Percentiles rank a stretch among this genome's conserved stretches.
phyloP scores from a whole-genome alignment of 2,797 vertebrate species.

The Lacerta bilineata region DNA sequence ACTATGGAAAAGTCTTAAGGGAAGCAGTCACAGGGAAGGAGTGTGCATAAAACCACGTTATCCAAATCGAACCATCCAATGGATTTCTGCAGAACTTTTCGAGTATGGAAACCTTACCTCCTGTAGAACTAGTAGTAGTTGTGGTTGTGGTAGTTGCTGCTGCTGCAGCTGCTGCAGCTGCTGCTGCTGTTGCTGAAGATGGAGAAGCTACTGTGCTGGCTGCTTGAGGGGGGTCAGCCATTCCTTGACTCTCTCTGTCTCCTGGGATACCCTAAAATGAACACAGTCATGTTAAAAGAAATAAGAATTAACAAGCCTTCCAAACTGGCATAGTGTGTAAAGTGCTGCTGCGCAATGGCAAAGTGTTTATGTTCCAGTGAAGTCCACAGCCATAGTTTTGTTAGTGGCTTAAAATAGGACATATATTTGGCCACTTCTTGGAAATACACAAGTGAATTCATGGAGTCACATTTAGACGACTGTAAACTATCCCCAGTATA shows the following conservation, averaged over 20 bases:
- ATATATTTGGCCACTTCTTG: not conserved
- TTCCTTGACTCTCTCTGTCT: constrained; percentile 84
- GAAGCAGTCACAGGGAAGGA: no score
- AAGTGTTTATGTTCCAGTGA: not conserved
- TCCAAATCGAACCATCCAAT: not conserved
- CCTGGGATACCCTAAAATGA: constrained; percentile 89
- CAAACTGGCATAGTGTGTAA: not conserved
- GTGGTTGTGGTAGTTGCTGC: constrained; percentile 71
- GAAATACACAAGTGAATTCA: not conserved
- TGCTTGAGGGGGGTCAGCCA: constrained; percentile 82
- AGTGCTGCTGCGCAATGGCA: not conserved
- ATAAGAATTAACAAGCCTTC: not conserved
- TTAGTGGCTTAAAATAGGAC: not conserved
- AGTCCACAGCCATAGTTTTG: not conserved
- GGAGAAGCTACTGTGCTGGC: constrained; percentile 75
- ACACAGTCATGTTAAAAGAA: constrained; percentile 51
- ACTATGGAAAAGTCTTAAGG: not conserved
- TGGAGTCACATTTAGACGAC: not conserved
- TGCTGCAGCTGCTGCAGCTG: constrained; percentile 75
- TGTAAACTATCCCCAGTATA: not conserved
- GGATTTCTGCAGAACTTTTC: not conserved
- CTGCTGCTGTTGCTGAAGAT: constrained; percentile 75
- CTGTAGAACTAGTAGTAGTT: constrained; percentile 78
- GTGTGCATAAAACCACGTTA: not conserved
- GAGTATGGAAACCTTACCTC: constrained; percentile 80